phyloP scores from a whole-genome alignment of 2,888 invertebrate species.

The Patella depressa region DNA sequence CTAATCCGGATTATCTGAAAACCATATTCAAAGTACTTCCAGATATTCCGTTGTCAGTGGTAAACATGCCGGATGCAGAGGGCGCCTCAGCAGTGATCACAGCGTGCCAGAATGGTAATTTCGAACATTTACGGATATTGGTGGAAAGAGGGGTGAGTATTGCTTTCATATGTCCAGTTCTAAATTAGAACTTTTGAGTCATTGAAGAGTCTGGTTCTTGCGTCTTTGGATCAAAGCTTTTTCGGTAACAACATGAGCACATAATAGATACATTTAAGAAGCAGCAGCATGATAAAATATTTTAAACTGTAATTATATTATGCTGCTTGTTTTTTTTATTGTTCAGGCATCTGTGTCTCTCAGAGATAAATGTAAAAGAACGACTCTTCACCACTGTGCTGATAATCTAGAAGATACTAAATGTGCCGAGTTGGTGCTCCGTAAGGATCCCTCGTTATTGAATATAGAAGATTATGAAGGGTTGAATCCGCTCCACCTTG shows the following conservation, averaged over 20 bases:
- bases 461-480: slow-evolving; percentile 82
- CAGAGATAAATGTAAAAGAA: slow-evolving; percentile 69
- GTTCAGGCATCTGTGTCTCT: slow-evolving; percentile 47
- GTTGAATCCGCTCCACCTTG: slow-evolving; percentile 93
- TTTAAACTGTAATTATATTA: no score
- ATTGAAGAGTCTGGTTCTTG: no score
- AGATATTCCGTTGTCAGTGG: slow-evolving; percentile 20
- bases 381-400: slow-evolving; percentile 94
- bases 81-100: slow-evolving; percentile 61
- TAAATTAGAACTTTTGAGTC: no score
- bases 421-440: slow-evolving; percentile 81
- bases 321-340: not conserved
- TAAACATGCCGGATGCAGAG: slow-evolving; percentile 50
- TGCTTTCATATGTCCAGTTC: no score
- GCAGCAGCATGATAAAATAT: not conserved
- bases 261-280: no score
- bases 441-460: slow-evolving; percentile 79
- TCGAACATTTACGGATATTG: slow-evolving; percentile 54
- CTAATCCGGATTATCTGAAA: slow-evolving; percentile 52
- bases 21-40: slow-evolving; percentile 45
- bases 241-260: no score
- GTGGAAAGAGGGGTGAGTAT: slow-evolving; percentile 54
- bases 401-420: slow-evolving; percentile 77
- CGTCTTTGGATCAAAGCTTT: no score
- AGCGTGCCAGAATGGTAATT: slow-evolving; percentile 62